Evolutionary conservation across 2,888 invertebrate genomes (phyloP).

Genomic region (Muschampia plurimacula): DNA sequence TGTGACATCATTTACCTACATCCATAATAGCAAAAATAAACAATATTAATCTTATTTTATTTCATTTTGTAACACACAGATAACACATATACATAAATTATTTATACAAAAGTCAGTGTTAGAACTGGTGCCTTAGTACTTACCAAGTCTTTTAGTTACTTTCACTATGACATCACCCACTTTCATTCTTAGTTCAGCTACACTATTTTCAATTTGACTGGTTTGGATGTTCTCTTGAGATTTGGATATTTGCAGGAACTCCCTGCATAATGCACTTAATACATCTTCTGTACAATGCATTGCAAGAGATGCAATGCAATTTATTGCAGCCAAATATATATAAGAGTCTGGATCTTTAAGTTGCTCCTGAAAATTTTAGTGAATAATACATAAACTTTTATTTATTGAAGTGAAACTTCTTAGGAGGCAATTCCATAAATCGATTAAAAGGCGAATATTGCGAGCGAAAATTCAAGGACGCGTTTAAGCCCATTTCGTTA

Average conservation of each 20-base stretch:
- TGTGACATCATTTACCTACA: too few relatives aligned
- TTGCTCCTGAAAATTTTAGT: conserved; percentile 85
- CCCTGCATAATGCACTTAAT: conserved; percentile 88
- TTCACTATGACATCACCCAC: conserved; percentile 93
- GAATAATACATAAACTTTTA: background rate
- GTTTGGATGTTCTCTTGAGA: conserved; percentile 53
- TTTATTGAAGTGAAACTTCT: too few relatives aligned
- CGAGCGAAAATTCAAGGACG: too few relatives aligned
- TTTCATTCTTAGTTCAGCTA: conserved; percentile 89
- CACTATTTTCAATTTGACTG: conserved; percentile 69
- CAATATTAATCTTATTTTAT: too few relatives aligned
- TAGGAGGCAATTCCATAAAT: too few relatives aligned
- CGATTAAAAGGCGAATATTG: too few relatives aligned
- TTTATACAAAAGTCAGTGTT: background rate
- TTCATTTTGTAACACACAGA: too few relatives aligned
- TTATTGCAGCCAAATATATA: conserved; percentile 91
- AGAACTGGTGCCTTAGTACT: conserved; percentile 46
- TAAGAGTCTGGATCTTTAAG: conserved; percentile 92
- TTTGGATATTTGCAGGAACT: conserved; percentile 83
- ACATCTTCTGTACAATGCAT: conserved; percentile 88
- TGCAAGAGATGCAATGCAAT: conserved; percentile 90
- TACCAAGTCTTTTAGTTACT: conserved; percentile 89
- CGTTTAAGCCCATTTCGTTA: too few relatives aligned
- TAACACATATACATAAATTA: too few relatives aligned
- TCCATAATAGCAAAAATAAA: too few relatives aligned